Conservation (phyloP, 2,797 vertebrate genomes). For the Crotalus adamanteus region DNA sequence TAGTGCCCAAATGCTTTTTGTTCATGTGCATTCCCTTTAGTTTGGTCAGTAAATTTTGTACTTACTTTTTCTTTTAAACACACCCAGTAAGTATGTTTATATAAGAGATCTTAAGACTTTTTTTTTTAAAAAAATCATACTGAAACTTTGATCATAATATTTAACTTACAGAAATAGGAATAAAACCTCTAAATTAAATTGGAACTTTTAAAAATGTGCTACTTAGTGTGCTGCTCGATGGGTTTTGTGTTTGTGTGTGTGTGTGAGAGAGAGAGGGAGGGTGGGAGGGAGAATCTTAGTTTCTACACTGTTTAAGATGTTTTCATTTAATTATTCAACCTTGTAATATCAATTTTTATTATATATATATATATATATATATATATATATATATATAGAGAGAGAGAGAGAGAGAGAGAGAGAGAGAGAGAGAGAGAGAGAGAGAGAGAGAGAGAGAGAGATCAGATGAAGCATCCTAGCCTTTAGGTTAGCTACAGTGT, state of each 20-base stretch:
- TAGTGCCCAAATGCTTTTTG: constrained; percentile 10
- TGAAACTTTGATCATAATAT: not conserved
- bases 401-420: no score
- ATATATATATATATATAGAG: no score
- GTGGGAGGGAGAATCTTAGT: not conserved
- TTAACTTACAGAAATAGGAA: not conserved
- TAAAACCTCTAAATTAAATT: not conserved
- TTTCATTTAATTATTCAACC: not conserved
- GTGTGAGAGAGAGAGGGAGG: no score
- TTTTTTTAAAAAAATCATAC: not conserved
- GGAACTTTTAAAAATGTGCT: not conserved
- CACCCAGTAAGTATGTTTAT: not conserved
- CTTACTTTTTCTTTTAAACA: constrained; percentile 33
- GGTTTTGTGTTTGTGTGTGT: not conserved
- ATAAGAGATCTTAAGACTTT: not conserved
- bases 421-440: no score
- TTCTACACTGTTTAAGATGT: not conserved
- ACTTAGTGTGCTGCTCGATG: not conserved
- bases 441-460: not conserved
- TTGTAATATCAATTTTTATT: not conserved
- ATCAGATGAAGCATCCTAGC: constrained; percentile 52
- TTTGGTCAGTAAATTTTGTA: constrained; percentile 29
- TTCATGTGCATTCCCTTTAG: constrained; percentile 44
- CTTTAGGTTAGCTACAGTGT: constrained; percentile 52
- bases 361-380: constrained; percentile 49